phyloP scores from a whole-genome alignment of 2,797 vertebrate genomes.

The Falco novaeseelandiae region DNA sequence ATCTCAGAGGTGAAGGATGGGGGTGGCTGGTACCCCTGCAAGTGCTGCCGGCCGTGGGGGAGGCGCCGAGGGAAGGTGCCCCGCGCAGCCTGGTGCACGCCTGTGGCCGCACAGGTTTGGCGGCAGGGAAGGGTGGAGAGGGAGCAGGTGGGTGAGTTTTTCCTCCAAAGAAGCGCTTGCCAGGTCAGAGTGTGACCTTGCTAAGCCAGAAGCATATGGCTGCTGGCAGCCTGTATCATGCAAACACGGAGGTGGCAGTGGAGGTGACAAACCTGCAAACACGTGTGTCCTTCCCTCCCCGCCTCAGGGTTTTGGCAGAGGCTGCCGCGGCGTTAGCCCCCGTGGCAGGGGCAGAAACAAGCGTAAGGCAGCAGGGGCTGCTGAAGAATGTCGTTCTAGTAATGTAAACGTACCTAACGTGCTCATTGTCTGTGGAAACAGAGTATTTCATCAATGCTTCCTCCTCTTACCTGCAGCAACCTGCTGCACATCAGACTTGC shows the following conservation, averaged over 20 bases:
- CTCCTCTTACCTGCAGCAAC: constrained; percentile 25
- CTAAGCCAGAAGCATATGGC: background rate
- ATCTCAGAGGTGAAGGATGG: accelerated
- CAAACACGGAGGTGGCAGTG: background rate
- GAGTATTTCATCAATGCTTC: background rate
- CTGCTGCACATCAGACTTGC: constrained; percentile 12
- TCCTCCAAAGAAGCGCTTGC: background rate
- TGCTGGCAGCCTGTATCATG: background rate
- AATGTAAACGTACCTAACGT: background rate
- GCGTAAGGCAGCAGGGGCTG: background rate
- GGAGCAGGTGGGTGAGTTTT: background rate
- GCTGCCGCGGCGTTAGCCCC: background rate
- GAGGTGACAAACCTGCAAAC: background rate
- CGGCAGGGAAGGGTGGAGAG: background rate
- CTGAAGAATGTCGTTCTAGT: background rate
- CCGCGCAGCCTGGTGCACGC: accelerated
- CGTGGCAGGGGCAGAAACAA: background rate
- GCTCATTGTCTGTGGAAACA: background rate
- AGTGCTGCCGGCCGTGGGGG: background rate
- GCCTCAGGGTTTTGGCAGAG: background rate
- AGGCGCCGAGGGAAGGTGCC: accelerated
- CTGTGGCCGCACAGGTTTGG: background rate
- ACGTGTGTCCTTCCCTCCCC: background rate
- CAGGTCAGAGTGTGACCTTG: background rate
- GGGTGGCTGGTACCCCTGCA: accelerated